Evolutionary conservation across 30 jellyfish, hydroid and myxozoan species (phyloP).

Genomic region (Cassiopea andromeda): DNA sequence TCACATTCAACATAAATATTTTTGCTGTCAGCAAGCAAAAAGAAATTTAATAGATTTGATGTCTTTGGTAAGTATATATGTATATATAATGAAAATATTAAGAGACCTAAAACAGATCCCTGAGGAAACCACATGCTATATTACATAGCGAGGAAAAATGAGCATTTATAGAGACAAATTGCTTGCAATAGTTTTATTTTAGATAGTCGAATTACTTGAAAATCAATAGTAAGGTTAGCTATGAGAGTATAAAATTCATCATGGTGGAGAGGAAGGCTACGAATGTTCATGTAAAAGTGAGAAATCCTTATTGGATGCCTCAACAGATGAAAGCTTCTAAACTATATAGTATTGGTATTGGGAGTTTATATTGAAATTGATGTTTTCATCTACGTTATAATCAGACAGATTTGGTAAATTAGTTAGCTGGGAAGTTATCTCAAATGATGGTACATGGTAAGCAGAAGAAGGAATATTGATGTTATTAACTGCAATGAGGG

Average conservation of each 20-base stretch:
- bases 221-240: not conserved
- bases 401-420: not conserved
- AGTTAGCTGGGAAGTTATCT: not conserved
- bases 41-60: not conserved
- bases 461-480: not conserved
- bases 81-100: not conserved
- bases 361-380: not conserved
- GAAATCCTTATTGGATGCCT: not conserved
- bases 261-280: not conserved
- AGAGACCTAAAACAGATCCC: conserved; percentile 40
- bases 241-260: conserved; percentile 7
- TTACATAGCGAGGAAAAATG: conserved; percentile 41
- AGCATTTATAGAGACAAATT: conserved; percentile 54
- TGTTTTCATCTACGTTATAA: not conserved
- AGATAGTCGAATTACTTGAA: conserved; percentile 2
- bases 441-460: not conserved
- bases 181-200: conserved; percentile 14
- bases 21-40: not conserved
- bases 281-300: not conserved
- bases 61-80: not conserved
- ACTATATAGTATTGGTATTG: not conserved
- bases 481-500: not conserved
- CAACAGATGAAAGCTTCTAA: not conserved
- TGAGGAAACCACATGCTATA: conserved; percentile 54
- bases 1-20: not conserved